Evolutionary conservation across 1,140 invertebrate species (phyloP).

Genomic region (Heliothis virescens): DNA sequence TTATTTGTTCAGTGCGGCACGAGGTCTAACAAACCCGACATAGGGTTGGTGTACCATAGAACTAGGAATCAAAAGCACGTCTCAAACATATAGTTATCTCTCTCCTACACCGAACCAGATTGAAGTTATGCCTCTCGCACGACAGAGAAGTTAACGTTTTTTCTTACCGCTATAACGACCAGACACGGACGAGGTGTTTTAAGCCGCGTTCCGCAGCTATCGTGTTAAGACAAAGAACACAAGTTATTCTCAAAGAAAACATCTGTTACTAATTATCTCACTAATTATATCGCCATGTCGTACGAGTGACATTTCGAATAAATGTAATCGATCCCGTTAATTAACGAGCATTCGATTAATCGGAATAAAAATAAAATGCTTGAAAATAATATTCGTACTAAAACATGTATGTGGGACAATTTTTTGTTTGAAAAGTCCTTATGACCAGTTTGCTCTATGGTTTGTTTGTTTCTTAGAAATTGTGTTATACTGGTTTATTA

Average conservation of each 20-base stretch:
- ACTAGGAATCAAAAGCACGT: no score
- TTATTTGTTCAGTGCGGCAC: no score
- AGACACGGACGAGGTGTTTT: no score
- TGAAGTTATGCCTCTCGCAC: no score
- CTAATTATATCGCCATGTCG: slow-evolving; percentile 57
- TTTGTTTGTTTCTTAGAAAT: slow-evolving; percentile 33
- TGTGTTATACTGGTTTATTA: slow-evolving; percentile 20
- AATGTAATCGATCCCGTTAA: slow-evolving; percentile 63
- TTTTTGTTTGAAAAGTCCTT: slow-evolving; percentile 6
- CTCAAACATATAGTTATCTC: no score
- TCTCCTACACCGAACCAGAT: no score
- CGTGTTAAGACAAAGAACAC: slow-evolving; percentile 17
- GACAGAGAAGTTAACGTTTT: no score
- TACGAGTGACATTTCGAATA: slow-evolving; percentile 62
- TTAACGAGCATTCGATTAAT: slow-evolving; percentile 62
- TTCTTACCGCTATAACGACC: no score
- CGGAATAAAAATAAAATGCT: slow-evolving; percentile 52
- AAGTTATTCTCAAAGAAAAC: slow-evolving; percentile 13
- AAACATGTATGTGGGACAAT: slow-evolving; percentile 10
- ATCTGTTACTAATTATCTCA: slow-evolving; percentile 44
- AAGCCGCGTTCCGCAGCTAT: no score
- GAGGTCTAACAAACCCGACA: no score
- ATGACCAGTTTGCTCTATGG: not conserved
- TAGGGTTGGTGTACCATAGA: no score
- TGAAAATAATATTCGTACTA: slow-evolving; percentile 39